phyloP scores from a whole-genome alignment of 2,113 vertebrate species.

The Phalacrocorax brasilianus region DNA sequence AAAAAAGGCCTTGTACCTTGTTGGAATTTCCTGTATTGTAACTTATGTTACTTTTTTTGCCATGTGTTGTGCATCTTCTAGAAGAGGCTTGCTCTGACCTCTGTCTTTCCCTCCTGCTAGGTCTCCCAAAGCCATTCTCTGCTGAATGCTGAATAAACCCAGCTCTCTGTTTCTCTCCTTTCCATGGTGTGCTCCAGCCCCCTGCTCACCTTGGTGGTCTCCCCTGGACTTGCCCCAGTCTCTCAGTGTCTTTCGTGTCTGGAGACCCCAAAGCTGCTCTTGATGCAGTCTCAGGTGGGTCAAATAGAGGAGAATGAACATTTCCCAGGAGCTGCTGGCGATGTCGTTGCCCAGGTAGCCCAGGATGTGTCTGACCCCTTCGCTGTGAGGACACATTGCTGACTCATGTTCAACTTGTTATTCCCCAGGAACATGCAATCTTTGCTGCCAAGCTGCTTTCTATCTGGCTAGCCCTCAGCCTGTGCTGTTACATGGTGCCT shows the following conservation, averaged over 20 bases:
- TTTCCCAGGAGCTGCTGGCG: neutral
- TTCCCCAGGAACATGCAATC: fast-evolving
- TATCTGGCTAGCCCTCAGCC: fast-evolving
- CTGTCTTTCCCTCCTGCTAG: neutral
- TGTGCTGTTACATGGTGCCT: neutral
- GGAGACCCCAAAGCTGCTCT: neutral
- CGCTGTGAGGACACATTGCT: fast-evolving
- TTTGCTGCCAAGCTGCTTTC: neutral
- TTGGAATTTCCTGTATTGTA: neutral
- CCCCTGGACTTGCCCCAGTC: fast-evolving
- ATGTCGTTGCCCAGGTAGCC: fast-evolving
- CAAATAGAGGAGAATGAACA: neutral
- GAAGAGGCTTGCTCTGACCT: fast-evolving
- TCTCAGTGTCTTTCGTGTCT: neutral
- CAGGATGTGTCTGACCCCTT: neutral
- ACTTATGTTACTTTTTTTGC: neutral
- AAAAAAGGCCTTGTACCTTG: neutral
- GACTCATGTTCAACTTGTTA: neutral
- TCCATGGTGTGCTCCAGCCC: fast-evolving
- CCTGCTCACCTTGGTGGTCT: fast-evolving
- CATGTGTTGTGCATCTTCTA: neutral
- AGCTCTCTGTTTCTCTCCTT: fast-evolving
- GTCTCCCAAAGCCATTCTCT: neutral
- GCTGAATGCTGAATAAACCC: neutral
- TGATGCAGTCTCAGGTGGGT: neutral